Evolutionary conservation across 2,113 vertebrate species (phyloP).

Genomic region (Cromileptes altivelis): DNA sequence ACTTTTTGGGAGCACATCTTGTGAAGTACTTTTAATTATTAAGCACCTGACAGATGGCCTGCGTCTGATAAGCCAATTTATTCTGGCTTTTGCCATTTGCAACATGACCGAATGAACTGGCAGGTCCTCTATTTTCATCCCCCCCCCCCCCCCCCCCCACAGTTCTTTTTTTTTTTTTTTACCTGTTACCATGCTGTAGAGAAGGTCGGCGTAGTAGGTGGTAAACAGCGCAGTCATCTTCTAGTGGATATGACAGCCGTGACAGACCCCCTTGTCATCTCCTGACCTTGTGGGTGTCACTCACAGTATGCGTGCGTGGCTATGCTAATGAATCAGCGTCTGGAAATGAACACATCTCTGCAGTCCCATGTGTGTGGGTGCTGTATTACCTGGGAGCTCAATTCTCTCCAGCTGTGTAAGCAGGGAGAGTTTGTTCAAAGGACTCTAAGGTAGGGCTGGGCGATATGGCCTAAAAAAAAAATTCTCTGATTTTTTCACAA

Average conservation of each 20-base stretch:
- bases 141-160: no score
- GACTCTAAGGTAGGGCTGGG: neutral
- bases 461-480: no score
- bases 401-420: slow-evolving; percentile 37
- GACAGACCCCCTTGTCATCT: slow-evolving; percentile 47
- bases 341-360: slow-evolving; percentile 36
- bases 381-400: neutral
- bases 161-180: neutral
- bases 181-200: neutral
- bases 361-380: neutral
- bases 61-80: slow-evolving; percentile 60
- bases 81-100: slow-evolving; percentile 34
- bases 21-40: slow-evolving; percentile 63
- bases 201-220: neutral
- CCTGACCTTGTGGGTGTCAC: slow-evolving; percentile 51
- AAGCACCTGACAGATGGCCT: slow-evolving; percentile 58
- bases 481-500: no score
- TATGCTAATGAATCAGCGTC: slow-evolving; percentile 39
- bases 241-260: slow-evolving; percentile 39
- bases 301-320: slow-evolving; percentile 21
- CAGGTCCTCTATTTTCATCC: neutral
- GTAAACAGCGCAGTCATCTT: slow-evolving; percentile 37
- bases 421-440: neutral
- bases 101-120: slow-evolving; percentile 29
- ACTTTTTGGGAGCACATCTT: slow-evolving; percentile 58